Evolutionary conservation across 1,140 invertebrate species (phyloP).

Genomic region (Ylistrum balloti): DNA sequence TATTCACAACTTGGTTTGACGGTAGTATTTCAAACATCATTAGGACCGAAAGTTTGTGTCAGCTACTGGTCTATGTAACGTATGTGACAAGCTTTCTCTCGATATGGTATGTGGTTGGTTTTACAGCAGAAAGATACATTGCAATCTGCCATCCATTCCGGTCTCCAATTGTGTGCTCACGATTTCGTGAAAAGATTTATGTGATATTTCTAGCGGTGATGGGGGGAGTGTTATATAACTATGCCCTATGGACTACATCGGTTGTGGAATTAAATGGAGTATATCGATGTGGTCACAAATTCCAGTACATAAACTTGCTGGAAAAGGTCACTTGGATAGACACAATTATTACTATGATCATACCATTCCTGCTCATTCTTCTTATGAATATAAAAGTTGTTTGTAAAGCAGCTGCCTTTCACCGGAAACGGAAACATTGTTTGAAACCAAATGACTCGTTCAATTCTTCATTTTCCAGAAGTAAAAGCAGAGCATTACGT

Average conservation of each 20-base stretch:
- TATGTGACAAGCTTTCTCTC: constrained; percentile 78
- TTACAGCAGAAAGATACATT: constrained; percentile 80
- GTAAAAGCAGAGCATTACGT: constrained; percentile 76
- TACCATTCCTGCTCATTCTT: constrained; percentile 84
- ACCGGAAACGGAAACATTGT: constrained; percentile 56
- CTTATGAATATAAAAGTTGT: constrained; percentile 83
- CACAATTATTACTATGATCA: constrained; percentile 84
- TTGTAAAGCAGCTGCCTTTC: constrained; percentile 51
- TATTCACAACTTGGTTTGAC: constrained; percentile 85
- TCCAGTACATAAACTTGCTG: constrained; percentile 77
- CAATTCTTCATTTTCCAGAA: neutral
- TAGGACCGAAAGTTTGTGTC: constrained; percentile 67
- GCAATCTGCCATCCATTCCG: constrained; percentile 78
- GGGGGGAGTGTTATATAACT: constrained; percentile 66
- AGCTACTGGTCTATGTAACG: constrained; percentile 72
- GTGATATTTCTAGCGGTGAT: constrained; percentile 62
- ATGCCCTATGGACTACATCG: constrained; percentile 62
- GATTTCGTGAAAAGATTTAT: constrained; percentile 63
- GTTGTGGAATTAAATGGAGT: constrained; percentile 46
- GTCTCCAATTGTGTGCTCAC: constrained; percentile 73
- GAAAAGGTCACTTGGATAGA: constrained; percentile 85
- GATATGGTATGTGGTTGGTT: constrained; percentile 80
- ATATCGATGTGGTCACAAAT: constrained; percentile 49
- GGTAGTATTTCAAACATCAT: constrained; percentile 82
- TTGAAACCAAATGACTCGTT: constrained; percentile 50